Evolutionary conservation across 2,113 vertebrate species (phyloP).

Genomic region (Helogale parvula): DNA sequence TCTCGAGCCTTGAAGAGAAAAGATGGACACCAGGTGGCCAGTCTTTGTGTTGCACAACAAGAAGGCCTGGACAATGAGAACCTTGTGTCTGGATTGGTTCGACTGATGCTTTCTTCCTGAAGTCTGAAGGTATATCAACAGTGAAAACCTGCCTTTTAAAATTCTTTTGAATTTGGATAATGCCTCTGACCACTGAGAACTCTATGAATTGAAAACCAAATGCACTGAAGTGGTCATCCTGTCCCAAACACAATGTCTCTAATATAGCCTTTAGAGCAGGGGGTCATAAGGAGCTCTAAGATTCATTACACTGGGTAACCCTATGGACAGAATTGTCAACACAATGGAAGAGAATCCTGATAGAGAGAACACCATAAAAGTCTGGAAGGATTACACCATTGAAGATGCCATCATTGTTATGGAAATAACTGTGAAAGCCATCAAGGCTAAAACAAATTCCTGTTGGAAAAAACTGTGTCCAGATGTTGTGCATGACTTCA

Average conservation of each 20-base stretch:
- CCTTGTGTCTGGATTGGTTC: not conserved
- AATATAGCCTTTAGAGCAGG: not conserved
- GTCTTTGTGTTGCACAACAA: not conserved
- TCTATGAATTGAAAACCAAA: not conserved
- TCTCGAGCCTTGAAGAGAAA: not conserved
- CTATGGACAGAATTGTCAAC: not conserved
- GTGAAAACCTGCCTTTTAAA: not conserved
- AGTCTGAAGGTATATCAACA: not conserved
- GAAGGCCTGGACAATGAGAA: not conserved
- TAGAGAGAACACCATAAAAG: not conserved
- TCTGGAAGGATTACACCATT: not conserved
- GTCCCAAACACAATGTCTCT: not conserved
- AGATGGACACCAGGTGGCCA: not conserved
- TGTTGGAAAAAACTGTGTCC: not conserved
- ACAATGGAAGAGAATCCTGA: not conserved
- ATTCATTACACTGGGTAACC: not conserved
- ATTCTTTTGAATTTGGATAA: not conserved
- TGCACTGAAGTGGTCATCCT: not conserved
- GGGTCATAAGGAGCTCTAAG: not conserved
- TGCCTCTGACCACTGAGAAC: not conserved
- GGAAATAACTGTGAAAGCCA: not conserved
- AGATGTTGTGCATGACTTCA: not conserved
- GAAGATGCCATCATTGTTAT: not conserved
- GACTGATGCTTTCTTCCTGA: not conserved
- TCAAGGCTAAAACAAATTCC: not conserved